These are phyloP conservation scores for Gortyna flavago DNA, from an alignment of 2,888 invertebrate species.

Conservation along the genomic window DNA sequence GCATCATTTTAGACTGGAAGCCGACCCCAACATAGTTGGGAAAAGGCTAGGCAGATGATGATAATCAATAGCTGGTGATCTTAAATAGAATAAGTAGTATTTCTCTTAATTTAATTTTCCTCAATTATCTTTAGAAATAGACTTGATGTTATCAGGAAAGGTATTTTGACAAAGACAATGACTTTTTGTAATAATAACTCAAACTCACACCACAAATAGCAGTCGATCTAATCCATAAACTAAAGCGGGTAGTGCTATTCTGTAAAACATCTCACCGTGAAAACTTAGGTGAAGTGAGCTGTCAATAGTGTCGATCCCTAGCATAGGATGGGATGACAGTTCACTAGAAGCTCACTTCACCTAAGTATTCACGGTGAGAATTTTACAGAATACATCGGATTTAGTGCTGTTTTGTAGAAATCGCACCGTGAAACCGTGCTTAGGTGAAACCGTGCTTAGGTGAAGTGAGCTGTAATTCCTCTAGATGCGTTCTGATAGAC, in stretches of 20 bases:
- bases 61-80: background rate
- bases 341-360: too few species aligned
- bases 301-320: too few species aligned
- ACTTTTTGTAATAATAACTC: constrained; percentile 23
- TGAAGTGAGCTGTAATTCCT: too few species aligned
- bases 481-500: too few species aligned
- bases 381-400: too few species aligned
- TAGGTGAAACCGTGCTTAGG: too few species aligned
- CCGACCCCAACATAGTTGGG: background rate
- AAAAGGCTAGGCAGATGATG: background rate
- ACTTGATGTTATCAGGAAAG: background rate
- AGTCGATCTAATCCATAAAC: constrained; percentile 12
- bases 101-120: background rate
- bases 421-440: too few species aligned
- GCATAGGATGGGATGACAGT: too few species aligned
- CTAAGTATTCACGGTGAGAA: too few species aligned
- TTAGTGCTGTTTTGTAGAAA: too few species aligned
- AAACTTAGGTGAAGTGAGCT: too few species aligned
- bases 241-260: constrained; percentile 12
- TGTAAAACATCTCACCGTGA: too few species aligned
- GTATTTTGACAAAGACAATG: constrained; percentile 34
- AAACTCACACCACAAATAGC: background rate
- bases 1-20: background rate
- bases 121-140: background rate
- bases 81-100: background rate